Evolutionary conservation across 1,140 invertebrate species (phyloP), one percentile per base, ranked within the genome.

Genomic region (Lerema accius): DNA sequence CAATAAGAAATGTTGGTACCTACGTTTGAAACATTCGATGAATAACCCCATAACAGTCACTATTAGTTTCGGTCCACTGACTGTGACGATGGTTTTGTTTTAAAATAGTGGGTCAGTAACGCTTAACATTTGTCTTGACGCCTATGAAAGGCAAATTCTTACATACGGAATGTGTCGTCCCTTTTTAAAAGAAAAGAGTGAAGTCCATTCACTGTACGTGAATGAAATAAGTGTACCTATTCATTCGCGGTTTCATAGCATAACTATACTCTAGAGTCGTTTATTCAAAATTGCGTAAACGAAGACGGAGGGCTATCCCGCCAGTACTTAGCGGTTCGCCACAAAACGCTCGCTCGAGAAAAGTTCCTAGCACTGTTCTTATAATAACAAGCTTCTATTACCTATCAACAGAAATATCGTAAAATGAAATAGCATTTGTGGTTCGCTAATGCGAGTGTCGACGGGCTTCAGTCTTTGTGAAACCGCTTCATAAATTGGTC

Each of bases 281-380:
- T 56, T 63, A 61, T 71, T 45, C 26, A 32, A 58, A 14, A 58
- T 58, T 58, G 28, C 55, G 46, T 62, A 73, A 69, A 53, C 49
- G 64, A 39, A 53, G 71, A 37, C 17, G 39, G 63, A 66, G 65
- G 63, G 67, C 49, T 16, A 59, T 63, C 51, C 26, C 58, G 39
- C 50, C 65, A 60, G 64, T 72, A 60, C 61, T 82, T 78, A 80
- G 79, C 53, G 79, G 79, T 73, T 71, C 5, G 15, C 79, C 79
- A 45, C 80, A 82, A 76, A 78, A 65, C 42, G 62, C 62, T 67
- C 49, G 50, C 42, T 61, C 65, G 55, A 68, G 59, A 78, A 70
- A 35, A 67, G 66, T 76, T 77, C 66, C 69, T 73, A 58, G 66
- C 61, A 40, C 39, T 28, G 37, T 58, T 64, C 40, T 48, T 14